Evolutionary conservation across 2,888 invertebrate species (phyloP), one percentile per base, ranked within the genome.

Genomic region (Neoitamus cyanurus): DNA sequence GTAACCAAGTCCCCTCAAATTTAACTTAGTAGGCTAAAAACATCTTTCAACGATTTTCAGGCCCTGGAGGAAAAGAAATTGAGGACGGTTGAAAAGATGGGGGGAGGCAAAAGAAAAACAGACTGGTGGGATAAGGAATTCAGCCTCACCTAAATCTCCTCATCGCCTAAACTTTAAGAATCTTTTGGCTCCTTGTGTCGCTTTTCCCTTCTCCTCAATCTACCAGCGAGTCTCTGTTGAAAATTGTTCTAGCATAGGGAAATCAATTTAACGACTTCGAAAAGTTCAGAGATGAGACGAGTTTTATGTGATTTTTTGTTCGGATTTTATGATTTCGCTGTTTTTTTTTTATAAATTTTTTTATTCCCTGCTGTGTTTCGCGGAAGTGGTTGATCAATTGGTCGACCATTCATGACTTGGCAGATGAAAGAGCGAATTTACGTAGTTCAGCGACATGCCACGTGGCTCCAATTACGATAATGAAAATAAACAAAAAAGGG

Each of bases 131-230:
- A 73, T 73, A 73, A 73, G 73, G 15, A 9, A 25, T 25, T 20
- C 73, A 36, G n/a, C 34, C 73, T 58, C 73, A 73, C 73, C 36
- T 73, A 34, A 73, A 73, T 73, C 73, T 36, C 34, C 20, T 34
- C 36, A 73, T 36, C 73, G 34, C n/a, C 36, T 36, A 73, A n/a
- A 73, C 36, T 73, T 73, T 36, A 34, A 11, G 73, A 36, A 73
- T 58, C 58, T 15, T 25, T 58, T 58, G 20, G 58, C 58, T 58
- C 9, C 25, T 58, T 20, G 15, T 58, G 58, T 58, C 58, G 25
- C 58, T 15, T n/a, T 20, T 34, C 7, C 7, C 34, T 7, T 7
- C 6, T 20, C 58, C 25, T 20, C 58, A 58, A 58, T 58, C 58
- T 20, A 9, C 25, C 58, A 15, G 5, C 58, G 20, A 20, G 58